Base-by-base conservation (phyloP, 1,140 invertebrate species). In the Gryon sp. region DNA sequence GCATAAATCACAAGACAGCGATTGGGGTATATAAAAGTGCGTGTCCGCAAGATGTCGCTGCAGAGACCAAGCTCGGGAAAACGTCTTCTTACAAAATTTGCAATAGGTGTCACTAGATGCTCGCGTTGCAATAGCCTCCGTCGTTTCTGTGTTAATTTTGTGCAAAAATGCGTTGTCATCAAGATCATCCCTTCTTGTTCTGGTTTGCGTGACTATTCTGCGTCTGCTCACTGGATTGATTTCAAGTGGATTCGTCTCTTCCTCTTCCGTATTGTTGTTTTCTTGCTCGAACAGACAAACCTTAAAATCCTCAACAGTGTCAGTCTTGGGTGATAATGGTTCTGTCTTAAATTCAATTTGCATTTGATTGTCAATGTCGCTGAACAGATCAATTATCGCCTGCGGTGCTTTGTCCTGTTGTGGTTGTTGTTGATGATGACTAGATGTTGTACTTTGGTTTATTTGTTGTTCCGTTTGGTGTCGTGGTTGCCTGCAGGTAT, bases 11-110 rank as follows among this genome's bases (percentile, higher is more conserved):
- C 90, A 90, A 3, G 86, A 83, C 12, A 90, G 78, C 38, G 88
- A 88, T 53, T 89, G 87, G n/a, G 88, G 88, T 48, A 89, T 85
- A 76, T 89, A 89, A 69, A 87, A 90, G 60, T 90, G 90, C 16
- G 89, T 90, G 76, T 91, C 90, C 11, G 90, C 86, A 74, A 90
- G 82, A 66, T 90, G 90, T 48, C 90, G 86, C 76, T 90, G 89
- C 2, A 90, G 77, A 19, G 89, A 90, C 89, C 90, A 90, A 5
- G 88, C 86, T 5, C 90, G 84, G 0, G 89, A 90, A 69, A 90
- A 90, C 15, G 83, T 88, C 76, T 90, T 91, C 14, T 82, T 83
- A 66, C 90, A 90, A 63, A 89, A 87, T 32, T 83, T 86, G 59
- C 90, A 90, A 68, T 84, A 89, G 2, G 86, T 86, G 5, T 81